Conservation (phyloP, 2,797 vertebrate genomes). For the Poecilia picta region DNA sequence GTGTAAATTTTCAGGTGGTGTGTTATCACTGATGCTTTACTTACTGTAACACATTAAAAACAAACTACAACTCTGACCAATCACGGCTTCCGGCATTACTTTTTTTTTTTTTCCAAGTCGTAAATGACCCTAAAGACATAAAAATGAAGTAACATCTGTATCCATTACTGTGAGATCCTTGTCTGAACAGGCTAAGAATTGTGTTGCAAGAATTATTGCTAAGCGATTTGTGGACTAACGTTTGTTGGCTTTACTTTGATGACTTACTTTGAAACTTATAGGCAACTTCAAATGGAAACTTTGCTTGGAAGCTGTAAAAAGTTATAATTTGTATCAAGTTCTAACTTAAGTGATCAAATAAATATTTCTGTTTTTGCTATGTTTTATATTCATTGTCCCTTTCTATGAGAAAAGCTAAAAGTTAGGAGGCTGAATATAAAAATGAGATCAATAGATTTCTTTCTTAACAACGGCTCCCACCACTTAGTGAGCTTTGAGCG, state of each 20-base stretch:
- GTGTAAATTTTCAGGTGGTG: constrained; percentile 31
- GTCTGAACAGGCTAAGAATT: not conserved
- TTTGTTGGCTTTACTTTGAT: not conserved
- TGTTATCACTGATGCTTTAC: constrained; percentile 43
- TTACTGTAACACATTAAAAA: constrained; percentile 53
- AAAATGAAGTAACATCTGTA: not conserved
- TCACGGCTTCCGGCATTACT: constrained; percentile 8
- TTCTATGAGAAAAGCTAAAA: not conserved
- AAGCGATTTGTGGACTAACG: not conserved
- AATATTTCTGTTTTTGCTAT: not conserved
- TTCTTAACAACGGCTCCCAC: not conserved
- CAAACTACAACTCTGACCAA: constrained; percentile 33
- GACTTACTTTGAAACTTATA: not conserved
- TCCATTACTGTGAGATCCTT: not conserved
- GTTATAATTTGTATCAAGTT: not conserved
- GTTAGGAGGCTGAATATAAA: not conserved
- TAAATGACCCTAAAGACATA: not conserved
- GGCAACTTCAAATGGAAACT: not conserved
- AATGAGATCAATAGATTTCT: not conserved
- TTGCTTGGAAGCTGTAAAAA: not conserved
- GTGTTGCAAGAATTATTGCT: not conserved
- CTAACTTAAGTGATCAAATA: not conserved
- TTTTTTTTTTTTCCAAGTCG: constrained; percentile 5
- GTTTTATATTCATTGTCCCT: not conserved
- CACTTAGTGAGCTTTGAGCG: not conserved